A percentile compares a stretch with the other conserved stretches of the same genome.
phyloP scores from a whole-genome alignment of 2,797 vertebrate species.

The Coregonus suidteri region DNA sequence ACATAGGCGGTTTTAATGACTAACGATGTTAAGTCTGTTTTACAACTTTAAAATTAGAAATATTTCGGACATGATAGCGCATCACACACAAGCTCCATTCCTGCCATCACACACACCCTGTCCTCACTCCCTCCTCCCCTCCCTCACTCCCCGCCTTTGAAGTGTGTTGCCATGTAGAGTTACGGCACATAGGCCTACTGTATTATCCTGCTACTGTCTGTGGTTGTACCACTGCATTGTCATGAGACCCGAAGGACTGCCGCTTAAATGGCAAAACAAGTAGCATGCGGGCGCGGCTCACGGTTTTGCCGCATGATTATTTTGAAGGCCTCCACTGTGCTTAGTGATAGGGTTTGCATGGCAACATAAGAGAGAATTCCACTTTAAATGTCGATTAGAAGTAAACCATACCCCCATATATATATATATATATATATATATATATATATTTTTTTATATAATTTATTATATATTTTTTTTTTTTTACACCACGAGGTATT shows the following conservation, averaged over 20 bases:
- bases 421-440: too few relatives aligned
- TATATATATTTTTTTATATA: too few relatives aligned
- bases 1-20: not conserved
- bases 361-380: not conserved
- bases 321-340: slow-evolving; percentile 67
- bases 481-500: not conserved
- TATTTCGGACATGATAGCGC: not conserved
- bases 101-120: slow-evolving; percentile 61
- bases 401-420: not conserved
- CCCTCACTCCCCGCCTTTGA: slow-evolving; percentile 64
- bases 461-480: not conserved
- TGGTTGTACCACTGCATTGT: slow-evolving; percentile 63
- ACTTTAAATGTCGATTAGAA: not conserved
- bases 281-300: slow-evolving; percentile 72
- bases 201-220: slow-evolving; percentile 63
- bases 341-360: slow-evolving; percentile 11
- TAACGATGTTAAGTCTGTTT: not conserved
- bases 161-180: slow-evolving; percentile 82
- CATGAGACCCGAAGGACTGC: slow-evolving; percentile 71
- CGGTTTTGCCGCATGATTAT: slow-evolving; percentile 72
- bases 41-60: slow-evolving; percentile 3
- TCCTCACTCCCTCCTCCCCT: slow-evolving; percentile 50
- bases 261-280: slow-evolving; percentile 53
- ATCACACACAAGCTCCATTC: not conserved
- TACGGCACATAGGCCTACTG: slow-evolving; percentile 77